Evolutionary conservation across 2,113 vertebrate genomes (phyloP).

Genomic region (Bos javanicus): DNA sequence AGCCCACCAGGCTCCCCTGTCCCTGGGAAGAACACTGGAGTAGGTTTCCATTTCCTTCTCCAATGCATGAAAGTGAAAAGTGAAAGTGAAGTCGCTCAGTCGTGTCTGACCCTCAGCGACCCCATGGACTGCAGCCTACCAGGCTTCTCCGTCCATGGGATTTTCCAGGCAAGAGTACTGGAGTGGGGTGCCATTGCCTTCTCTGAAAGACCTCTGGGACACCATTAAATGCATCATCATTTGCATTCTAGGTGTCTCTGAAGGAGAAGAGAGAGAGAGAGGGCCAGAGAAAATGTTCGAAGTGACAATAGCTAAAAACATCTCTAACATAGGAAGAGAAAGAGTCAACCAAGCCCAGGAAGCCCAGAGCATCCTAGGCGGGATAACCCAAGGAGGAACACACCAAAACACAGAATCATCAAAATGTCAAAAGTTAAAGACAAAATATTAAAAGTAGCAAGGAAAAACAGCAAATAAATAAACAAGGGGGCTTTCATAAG

Average conservation of each 20-base stretch:
- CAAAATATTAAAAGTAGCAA: background rate
- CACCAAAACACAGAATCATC: background rate
- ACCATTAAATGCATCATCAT: background rate
- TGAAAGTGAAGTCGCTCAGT: no score
- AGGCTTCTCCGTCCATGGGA: no score
- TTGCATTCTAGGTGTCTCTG: background rate
- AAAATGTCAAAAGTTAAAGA: background rate
- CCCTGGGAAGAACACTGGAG: no score
- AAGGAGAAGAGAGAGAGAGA: background rate
- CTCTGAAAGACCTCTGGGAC: background rate
- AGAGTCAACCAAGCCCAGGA: background rate
- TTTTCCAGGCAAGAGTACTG: no score
- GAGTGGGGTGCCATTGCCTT: no score
- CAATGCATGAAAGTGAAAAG: no score
- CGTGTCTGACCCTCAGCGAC: fast-evolving
- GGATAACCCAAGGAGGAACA: background rate
- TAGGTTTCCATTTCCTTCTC: no score
- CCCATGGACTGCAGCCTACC: no score
- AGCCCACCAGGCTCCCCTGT: background rate
- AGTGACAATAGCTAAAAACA: background rate
- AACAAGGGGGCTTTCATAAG: background rate
- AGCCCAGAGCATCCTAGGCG: background rate
- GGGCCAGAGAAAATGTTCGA: background rate
- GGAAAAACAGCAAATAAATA: background rate
- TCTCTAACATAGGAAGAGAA: background rate